Percentiles rank a stretch among this genome's conserved stretches.
phyloP scores from a whole-genome alignment of 2,888 invertebrate genomes.

The Gymnoscelis rufifasciata region DNA sequence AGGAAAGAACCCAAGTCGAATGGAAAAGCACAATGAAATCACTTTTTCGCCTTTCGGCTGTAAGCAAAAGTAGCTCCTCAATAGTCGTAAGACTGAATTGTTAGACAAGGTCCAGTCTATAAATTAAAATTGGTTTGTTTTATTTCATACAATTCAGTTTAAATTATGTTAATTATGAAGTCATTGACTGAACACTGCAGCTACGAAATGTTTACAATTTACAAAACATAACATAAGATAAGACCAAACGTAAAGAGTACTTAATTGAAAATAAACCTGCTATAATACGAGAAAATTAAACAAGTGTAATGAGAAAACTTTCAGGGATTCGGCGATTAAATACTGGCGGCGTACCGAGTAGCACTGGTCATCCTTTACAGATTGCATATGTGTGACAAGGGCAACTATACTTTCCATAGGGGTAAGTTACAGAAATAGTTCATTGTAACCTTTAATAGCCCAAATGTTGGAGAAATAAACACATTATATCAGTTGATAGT shows the following conservation, averaged over 20 bases:
- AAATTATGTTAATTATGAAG: too few relatives aligned
- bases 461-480: conserved; percentile 40
- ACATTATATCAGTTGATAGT: conserved; percentile 51
- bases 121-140: not conserved
- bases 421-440: conserved; percentile 17
- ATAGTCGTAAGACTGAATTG: conserved; percentile 7
- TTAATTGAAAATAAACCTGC: conserved; percentile 16
- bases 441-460: conserved; percentile 25
- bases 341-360: conserved; percentile 35
- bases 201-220: too few relatives aligned
- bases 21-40: conserved; percentile 35
- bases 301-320: conserved; percentile 52
- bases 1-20: conserved; percentile 42
- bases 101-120: not conserved
- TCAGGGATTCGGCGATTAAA: conserved; percentile 39
- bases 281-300: conserved; percentile 39
- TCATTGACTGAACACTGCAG: too few relatives aligned
- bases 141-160: too few relatives aligned
- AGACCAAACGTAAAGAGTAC: too few relatives aligned
- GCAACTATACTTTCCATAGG: conserved; percentile 23
- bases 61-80: conserved; percentile 11
- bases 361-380: conserved; percentile 13
- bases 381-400: conserved; percentile 13
- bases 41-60: conserved; percentile 21
- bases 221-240: too few relatives aligned